Evolutionary conservation across 2,113 vertebrate species (phyloP), one percentile per base, ranked within the genome.

Genomic region (Chamaea fasciata): DNA sequence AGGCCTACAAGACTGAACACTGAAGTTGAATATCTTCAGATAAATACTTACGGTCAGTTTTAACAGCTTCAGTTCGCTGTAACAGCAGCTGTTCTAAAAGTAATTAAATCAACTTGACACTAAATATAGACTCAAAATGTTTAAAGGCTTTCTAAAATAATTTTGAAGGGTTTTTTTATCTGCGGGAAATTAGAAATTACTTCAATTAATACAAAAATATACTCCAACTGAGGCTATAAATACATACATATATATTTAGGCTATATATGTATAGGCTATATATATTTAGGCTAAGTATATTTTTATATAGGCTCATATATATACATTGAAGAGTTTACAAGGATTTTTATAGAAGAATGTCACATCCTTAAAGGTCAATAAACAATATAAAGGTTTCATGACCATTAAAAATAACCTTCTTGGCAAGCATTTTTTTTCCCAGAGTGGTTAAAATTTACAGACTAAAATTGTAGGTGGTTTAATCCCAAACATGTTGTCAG

Each of bases 171-270:
- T 31, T 49, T 19, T 94, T 95, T 96, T 93, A 92, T 88, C 57
- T 94, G 41, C 10, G 60, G 71, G 27, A 95, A 96, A 90, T 95
- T 74, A 95, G 85, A 97, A 92, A 96, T 96, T 97, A 96, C 94
- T 94, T 94, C 94, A 96, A 86, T 94, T 95, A 97, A 93, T 96
- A 93, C 18, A 49, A 96, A 97, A 96, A 94, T 95, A 95, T 81
- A 74, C 83, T 91, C 42, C 63, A 91, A 93, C 93, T 65, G 71
- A 77, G 55, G 31, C 93, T 96, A 95, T 94, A 95, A 96, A 95
- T 95, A 96, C 27, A 79, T 53, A 69, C 59, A 80, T 80, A 70
- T 86, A 74, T 94, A 86, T 95, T 91, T 92, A 95, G 93, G 28
- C 69, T 91, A 21, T 95, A 75, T 89, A 49, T 96, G 71, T 91